Evolutionary conservation across 2,113 vertebrate species (phyloP), one percentile per base, ranked within the genome.

Genomic region (Salvelinus fontinalis): DNA sequence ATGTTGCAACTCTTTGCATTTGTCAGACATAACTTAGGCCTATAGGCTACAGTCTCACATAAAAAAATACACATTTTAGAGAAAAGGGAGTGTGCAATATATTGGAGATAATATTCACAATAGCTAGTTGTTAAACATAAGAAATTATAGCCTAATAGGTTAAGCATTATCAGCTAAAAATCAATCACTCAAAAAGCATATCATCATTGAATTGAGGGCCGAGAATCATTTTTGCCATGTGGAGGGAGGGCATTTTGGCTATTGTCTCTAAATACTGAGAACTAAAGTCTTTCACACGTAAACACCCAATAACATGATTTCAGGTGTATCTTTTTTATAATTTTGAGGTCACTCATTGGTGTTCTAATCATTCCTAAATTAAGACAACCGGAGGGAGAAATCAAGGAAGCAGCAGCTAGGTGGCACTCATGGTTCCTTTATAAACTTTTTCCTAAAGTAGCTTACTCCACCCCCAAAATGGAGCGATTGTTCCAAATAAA

Each of bases 1-100:
- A 22, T 76, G 26, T 67, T 67, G 62, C 62, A 44, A 76, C 70
- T n/a, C 62, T 59, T 74, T 62, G 9, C 24, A 13, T 67, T 29
- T 7, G 4, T 67, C 65, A 29, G 11, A 2, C 8, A 8, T 29
- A 31, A 67, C 9, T 5, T 4, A 27, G 22, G 3, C n/a, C 26
- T 24, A 22, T 11, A 11, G 39, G 39, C 39, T 29, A 67, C 24
- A 27, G 65, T 12, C 22, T 67, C 12, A 5, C 12, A 67, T 62
- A 67, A 67, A 67, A 67, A 26, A 1, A 66, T 95, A 95, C 5
- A 95, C 94, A 95, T 95, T 91, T 89, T 84, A 84, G 86, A 79
- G 77, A 16, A 26, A 77, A 74, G 67, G 73, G 71, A 26, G 29
- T 29, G 3, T 27, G 4, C 3, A 34, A 31, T 7, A 18, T 18